Base-by-base conservation (phyloP, 1,140 invertebrate genomes). In the Zaprionus inermis region DNA sequence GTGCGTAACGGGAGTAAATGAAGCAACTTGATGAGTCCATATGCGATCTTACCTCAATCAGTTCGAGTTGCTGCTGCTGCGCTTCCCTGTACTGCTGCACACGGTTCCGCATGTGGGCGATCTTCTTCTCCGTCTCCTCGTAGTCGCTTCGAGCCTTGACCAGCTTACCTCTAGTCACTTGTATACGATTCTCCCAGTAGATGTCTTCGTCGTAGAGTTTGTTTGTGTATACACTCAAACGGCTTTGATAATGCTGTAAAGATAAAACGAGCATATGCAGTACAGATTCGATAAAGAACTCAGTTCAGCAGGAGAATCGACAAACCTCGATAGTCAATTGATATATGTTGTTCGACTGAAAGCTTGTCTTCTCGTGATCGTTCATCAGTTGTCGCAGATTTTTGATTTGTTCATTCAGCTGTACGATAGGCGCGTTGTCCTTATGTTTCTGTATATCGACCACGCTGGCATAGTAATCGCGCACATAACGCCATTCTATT, bases 401-500 rank as follows among this genome's bases (percentile, higher is more conserved):
- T 11, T 59, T 0, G 1, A 69, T 12, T 20, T 65, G 34, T 10
- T 75, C 38, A 2, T 55, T 6, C 6, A 70, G n/a, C 16, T 70
- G 10, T 0, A 20, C 3, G 3, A 44, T 41, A 1, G 30, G 18
- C n/a, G 32, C 1, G 1, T 46, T 69, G 1, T 69, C 46, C 20
- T 55, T 74, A 6, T 56, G 14, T 0, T 2, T 38, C 20, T 76
- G 16, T 61, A 66, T 54, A 6, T 78, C 61, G 7, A 57, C 61
- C 12, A 65, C 6, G 9, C 22, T 44, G 6, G 18, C 56, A 36
- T 61, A 78, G 54, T 59, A 63, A 12, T 49, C 12, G 14, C 63
- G 24, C 9, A 71, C 20, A 34, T 78, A 76, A 1, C 76, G 56
- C 65, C 67, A 71, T 44, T 78, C 55, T 12, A 78, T 78, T 14